phyloP scores from a whole-genome alignment of 2,797 vertebrate genomes.

The Pipistrellus pygmaeus region DNA sequence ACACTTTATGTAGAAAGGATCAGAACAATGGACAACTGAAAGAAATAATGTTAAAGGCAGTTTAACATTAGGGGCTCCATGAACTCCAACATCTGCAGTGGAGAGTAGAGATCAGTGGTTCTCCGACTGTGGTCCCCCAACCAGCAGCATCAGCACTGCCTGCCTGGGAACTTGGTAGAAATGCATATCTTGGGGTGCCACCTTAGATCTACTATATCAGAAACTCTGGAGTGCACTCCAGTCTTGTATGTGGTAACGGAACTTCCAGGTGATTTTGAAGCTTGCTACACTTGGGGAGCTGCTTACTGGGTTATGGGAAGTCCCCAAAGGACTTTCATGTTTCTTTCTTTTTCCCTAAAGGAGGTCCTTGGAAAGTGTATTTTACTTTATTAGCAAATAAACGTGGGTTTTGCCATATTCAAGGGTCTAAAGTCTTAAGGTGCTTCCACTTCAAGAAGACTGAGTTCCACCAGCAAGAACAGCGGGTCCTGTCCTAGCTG shows the following conservation, averaged over 20 bases:
- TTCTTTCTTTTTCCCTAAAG: neutral
- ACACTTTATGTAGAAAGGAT: neutral
- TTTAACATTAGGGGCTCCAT: neutral
- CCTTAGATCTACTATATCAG: neutral
- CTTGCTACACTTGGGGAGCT: neutral
- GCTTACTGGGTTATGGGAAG: neutral
- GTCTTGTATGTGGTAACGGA: neutral
- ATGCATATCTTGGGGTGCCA: neutral
- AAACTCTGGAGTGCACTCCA: neutral
- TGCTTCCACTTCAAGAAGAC: neutral
- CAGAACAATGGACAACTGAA: neutral
- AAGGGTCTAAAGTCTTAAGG: neutral
- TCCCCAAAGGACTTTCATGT: neutral
- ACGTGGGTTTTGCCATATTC: neutral
- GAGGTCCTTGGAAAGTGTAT: neutral
- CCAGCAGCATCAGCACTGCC: neutral
- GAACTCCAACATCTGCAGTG: neutral
- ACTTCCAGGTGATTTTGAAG: neutral
- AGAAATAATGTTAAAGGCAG: neutral
- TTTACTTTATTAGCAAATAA: conserved; percentile 37
- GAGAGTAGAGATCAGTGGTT: neutral
- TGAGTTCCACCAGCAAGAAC: neutral
- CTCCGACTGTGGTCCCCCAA: too few species aligned
- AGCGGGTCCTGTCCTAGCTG: neutral
- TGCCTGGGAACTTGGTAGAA: neutral